Conservation (phyloP, 2,797 vertebrate genomes). For the Phrynocephalus vlangalii region DNA sequence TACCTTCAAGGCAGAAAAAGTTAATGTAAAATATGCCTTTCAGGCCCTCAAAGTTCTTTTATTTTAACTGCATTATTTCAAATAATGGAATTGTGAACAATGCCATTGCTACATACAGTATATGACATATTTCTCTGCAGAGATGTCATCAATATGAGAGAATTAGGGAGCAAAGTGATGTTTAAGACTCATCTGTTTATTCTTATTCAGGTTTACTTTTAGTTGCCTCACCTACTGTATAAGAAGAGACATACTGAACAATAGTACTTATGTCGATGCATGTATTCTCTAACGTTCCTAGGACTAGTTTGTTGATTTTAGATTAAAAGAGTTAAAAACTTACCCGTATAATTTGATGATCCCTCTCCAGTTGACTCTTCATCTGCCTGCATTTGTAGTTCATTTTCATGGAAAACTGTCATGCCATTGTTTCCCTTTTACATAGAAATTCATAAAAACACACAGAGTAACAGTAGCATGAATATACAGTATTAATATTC, state of each 20-base stretch:
- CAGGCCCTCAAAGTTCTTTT: no score
- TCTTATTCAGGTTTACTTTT: background rate
- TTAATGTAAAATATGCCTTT: no score
- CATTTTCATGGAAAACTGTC: constrained; percentile 62
- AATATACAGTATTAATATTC: background rate
- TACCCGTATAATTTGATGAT: constrained; percentile 74
- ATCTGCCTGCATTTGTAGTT: constrained; percentile 72
- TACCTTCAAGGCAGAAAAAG: no score
- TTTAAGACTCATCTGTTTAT: background rate
- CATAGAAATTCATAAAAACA: constrained; percentile 47
- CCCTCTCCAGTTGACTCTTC: constrained; percentile 41
- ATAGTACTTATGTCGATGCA: background rate
- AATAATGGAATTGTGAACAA: no score
- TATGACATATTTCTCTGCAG: background rate
- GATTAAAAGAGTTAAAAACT: constrained; percentile 31
- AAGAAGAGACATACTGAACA: background rate
- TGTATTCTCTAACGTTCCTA: background rate
- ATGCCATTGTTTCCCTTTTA: constrained; percentile 67
- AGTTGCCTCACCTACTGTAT: background rate
- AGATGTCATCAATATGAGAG: background rate
- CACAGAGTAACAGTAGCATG: background rate
- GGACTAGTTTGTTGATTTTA: constrained; percentile 1
- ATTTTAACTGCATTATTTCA: no score
- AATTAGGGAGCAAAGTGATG: background rate
- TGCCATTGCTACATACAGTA: no score